Conservation (phyloP, 2,888 invertebrate genomes). For the Timema podura region DNA sequence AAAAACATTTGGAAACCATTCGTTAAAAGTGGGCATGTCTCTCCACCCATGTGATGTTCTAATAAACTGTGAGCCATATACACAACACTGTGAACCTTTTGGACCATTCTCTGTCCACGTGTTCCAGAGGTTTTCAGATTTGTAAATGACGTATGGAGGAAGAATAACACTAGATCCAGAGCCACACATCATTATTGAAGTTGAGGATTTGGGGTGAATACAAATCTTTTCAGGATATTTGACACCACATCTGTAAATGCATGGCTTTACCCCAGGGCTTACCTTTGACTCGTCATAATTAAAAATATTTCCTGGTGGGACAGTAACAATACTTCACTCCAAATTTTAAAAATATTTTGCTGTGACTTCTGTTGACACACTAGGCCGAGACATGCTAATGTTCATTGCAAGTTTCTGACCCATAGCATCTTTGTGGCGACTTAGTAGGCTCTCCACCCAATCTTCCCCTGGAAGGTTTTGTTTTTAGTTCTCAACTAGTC, state of each 20-base stretch:
- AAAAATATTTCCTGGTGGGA: slow-evolving; percentile 24
- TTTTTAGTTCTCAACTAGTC: background rate
- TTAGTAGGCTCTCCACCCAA: background rate
- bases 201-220: slow-evolving; percentile 32
- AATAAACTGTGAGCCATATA: slow-evolving; percentile 32
- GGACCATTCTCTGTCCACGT: slow-evolving; percentile 25
- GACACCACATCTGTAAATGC: slow-evolving; percentile 22
- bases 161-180: slow-evolving; percentile 34
- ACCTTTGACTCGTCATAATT: slow-evolving; percentile 39
- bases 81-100: slow-evolving; percentile 31
- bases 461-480: background rate
- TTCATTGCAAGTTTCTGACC: slow-evolving; percentile 7
- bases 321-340: background rate
- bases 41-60: slow-evolving; percentile 38
- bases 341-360: slow-evolving; percentile 3
- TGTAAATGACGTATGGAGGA: slow-evolving; percentile 35
- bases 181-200: slow-evolving; percentile 35
- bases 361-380: background rate
- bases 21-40: slow-evolving; percentile 36
- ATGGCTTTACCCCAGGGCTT: slow-evolving; percentile 32
- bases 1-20: slow-evolving; percentile 38
- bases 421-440: slow-evolving; percentile 5
- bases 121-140: slow-evolving; percentile 34
- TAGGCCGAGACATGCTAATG: background rate
- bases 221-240: slow-evolving; percentile 30